Conservation (phyloP, 2,113 vertebrate species). For the Varanus komodoensis region DNA sequence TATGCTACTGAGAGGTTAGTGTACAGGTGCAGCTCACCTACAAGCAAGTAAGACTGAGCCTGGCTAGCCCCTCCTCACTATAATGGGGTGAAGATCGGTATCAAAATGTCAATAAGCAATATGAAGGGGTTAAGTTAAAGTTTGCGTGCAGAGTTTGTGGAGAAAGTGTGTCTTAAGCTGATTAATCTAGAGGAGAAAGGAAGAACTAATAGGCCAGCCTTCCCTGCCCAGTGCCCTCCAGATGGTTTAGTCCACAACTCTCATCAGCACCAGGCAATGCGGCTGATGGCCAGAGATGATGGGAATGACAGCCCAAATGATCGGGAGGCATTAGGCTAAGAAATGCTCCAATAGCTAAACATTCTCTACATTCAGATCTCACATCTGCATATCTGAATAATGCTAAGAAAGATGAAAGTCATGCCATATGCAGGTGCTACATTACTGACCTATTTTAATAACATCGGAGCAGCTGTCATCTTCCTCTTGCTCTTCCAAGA, state of each 20-base stretch:
- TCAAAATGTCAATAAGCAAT: neutral
- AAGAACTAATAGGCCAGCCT: no score
- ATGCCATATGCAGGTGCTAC: neutral
- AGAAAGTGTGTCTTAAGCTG: no score
- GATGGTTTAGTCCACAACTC: no score
- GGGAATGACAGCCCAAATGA: neutral
- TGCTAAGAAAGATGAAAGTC: neutral
- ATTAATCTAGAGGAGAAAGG: no score
- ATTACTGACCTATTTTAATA: conserved; percentile 80
- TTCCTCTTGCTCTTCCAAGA: conserved; percentile 51
- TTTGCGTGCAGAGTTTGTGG: neutral
- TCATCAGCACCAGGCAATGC: no score
- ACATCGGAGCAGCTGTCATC: conserved; percentile 46
- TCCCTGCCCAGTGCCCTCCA: no score
- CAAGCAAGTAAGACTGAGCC: no score
- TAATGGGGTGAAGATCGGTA: neutral
- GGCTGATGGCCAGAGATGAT: no score
- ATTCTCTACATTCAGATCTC: no score
- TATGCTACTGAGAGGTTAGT: no score
- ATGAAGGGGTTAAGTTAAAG: neutral
- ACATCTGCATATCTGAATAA: neutral
- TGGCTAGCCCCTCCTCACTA: no score
- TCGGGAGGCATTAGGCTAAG: neutral
- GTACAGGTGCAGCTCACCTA: no score
- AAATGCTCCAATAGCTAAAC: neutral